Evolutionary conservation across 2,797 vertebrate species (phyloP).

Genomic region (Emys orbicularis): DNA sequence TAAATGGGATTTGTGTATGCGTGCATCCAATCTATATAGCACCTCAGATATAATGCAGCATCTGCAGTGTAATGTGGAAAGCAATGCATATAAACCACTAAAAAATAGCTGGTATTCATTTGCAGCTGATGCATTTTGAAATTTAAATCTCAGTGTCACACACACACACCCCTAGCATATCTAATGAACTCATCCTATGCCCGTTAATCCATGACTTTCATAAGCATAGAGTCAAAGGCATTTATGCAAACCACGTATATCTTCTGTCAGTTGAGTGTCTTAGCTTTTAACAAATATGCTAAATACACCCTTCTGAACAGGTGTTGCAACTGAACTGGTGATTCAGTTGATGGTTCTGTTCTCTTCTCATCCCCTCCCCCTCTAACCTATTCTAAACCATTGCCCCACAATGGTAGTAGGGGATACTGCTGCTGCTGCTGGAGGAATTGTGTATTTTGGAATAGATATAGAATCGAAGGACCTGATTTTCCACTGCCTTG

Average conservation of each 20-base stretch:
- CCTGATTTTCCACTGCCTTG: neutral
- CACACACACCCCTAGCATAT: accelerated
- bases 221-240: neutral
- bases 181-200: neutral
- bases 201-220: accelerated
- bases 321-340: neutral
- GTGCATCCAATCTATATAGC: neutral
- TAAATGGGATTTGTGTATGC: neutral
- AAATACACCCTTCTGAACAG: neutral
- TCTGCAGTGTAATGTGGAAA: neutral
- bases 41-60: neutral
- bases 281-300: neutral
- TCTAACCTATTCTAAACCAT: neutral
- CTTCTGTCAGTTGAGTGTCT: neutral
- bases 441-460: neutral
- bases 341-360: neutral
- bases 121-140: neutral
- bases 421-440: neutral
- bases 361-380: neutral
- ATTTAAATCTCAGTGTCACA: neutral
- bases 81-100: accelerated
- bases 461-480: neutral
- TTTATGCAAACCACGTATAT: neutral
- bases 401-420: neutral
- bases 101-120: neutral